Evolutionary conservation across 1,140 invertebrate species (phyloP).

Genomic region (Pectinophora gossypiella): DNA sequence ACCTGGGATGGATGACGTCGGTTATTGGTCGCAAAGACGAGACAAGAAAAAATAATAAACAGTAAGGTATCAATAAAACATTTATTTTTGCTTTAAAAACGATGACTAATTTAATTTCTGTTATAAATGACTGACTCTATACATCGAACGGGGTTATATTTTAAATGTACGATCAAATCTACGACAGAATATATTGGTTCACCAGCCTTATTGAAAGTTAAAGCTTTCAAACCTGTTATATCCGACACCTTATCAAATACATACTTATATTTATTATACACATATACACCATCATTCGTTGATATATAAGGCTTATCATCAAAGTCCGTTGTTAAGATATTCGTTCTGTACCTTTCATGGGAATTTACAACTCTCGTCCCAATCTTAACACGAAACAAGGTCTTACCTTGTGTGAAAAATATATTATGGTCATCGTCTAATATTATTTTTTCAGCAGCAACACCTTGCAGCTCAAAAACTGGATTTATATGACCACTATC

Average conservation of each 20-base stretch:
- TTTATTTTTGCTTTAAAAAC: too few relatives aligned
- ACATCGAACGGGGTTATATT: constrained; percentile 23
- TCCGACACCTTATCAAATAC: constrained; percentile 47
- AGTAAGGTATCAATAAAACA: too few relatives aligned
- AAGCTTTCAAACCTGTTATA: constrained; percentile 37
- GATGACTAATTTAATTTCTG: too few relatives aligned
- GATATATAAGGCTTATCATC: constrained; percentile 40
- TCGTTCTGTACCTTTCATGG: constrained; percentile 33
- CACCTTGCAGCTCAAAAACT: constrained; percentile 32
- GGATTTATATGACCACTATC: constrained; percentile 34
- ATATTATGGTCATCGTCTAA: constrained; percentile 54
- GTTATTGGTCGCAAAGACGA: too few relatives aligned
- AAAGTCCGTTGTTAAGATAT: constrained; percentile 36
- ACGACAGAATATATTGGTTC: constrained; percentile 49
- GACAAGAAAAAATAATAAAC: too few relatives aligned
- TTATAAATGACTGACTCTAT: neutral
- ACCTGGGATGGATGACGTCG: too few relatives aligned
- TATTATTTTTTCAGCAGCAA: constrained; percentile 40
- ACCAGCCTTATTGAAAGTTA: constrained; percentile 40
- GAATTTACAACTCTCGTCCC: constrained; percentile 44
- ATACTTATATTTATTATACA: constrained; percentile 61
- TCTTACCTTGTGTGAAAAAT: constrained; percentile 40
- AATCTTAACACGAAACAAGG: constrained; percentile 46
- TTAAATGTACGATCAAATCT: constrained; percentile 49
- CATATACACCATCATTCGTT: constrained; percentile 40